Evolutionary conservation across 2,888 invertebrate species (phyloP).

Genomic region (Andrena minutula): DNA sequence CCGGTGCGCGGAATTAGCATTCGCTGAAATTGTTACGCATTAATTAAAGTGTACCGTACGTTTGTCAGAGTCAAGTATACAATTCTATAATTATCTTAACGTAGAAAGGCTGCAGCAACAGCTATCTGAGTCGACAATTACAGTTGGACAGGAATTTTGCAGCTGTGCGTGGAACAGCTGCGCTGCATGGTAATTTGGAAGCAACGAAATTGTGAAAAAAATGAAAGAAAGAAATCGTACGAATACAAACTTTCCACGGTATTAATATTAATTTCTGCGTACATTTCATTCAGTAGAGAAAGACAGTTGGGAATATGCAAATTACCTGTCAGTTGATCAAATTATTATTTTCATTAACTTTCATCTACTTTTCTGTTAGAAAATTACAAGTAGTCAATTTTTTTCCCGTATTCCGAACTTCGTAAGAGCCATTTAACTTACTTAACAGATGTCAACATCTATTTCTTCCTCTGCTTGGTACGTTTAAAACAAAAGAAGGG

Average conservation of each 20-base stretch:
- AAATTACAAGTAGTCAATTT: too few species aligned
- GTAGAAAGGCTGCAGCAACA: constrained; percentile 6
- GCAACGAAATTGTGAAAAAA: constrained; percentile 32
- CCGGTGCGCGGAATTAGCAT: constrained; percentile 39
- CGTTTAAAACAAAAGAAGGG: too few species aligned
- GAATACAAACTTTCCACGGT: background rate
- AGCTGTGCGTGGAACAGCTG: constrained; percentile 26
- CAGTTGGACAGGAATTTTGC: constrained; percentile 8
- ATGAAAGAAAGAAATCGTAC: constrained; percentile 6
- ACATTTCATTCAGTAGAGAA: too few species aligned
- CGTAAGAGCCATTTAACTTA: too few species aligned
- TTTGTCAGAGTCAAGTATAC: constrained; percentile 39
- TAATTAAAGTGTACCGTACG: constrained; percentile 42
- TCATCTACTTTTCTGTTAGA: too few species aligned
- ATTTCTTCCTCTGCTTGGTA: too few species aligned
- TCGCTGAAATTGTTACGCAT: constrained; percentile 45
- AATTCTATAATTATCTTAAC: constrained; percentile 48
- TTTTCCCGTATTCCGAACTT: too few species aligned
- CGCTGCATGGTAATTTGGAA: constrained; percentile 1
- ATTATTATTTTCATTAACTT: too few species aligned
- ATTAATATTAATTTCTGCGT: background rate
- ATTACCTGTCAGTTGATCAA: too few species aligned
- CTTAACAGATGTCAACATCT: too few species aligned
- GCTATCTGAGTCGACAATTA: constrained; percentile 19
- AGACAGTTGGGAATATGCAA: too few species aligned